Conservation (phyloP, 1,140 invertebrate species). For the Trichonephila clavipes region DNA sequence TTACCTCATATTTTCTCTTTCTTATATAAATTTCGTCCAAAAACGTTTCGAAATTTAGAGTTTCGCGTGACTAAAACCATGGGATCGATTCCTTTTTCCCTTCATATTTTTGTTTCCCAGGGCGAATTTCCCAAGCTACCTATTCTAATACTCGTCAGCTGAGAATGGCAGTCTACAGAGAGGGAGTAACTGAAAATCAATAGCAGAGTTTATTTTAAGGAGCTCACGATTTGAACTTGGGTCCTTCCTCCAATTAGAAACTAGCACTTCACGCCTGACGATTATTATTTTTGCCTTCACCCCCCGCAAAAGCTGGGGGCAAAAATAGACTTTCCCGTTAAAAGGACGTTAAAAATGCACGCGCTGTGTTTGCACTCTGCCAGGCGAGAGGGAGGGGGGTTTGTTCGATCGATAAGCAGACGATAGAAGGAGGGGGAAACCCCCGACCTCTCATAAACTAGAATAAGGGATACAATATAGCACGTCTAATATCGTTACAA, state of each 20-base stretch:
- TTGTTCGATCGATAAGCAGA: conserved; percentile 41
- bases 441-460: background rate
- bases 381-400: background rate
- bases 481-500: background rate
- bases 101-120: too few species aligned
- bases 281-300: conserved; percentile 35
- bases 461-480: background rate
- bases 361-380: conserved; percentile 1
- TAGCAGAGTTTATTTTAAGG: background rate
- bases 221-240: background rate
- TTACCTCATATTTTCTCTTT: too few species aligned
- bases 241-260: background rate
- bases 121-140: too few species aligned
- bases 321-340: conserved; percentile 53
- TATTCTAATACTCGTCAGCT: too few species aligned
- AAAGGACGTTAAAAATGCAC: conserved; percentile 56
- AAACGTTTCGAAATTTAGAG: too few species aligned
- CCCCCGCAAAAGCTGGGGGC: background rate
- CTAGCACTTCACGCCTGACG: background rate
- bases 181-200: background rate
- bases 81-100: too few species aligned
- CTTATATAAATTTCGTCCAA: too few species aligned
- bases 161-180: too few species aligned
- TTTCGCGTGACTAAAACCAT: too few species aligned
- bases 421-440: conserved; percentile 7